A percentile compares a stretch with the other conserved stretches of the same genome.
phyloP scores from a whole-genome alignment of 2,888 invertebrate genomes.

The Hyposoter didymator region DNA sequence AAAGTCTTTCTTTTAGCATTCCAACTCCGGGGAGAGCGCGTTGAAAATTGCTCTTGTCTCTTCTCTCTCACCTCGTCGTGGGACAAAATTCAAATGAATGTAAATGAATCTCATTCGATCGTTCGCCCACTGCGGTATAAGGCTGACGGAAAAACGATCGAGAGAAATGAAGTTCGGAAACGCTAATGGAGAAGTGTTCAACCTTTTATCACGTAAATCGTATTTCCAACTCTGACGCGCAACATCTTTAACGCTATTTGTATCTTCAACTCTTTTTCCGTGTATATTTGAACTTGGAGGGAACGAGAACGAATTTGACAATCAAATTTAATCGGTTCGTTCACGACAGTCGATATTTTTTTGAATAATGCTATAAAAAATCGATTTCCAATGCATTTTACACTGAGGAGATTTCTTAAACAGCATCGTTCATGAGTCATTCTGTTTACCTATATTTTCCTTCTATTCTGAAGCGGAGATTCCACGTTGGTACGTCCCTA shows the following conservation, averaged over 20 bases:
- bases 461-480: neutral
- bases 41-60: neutral
- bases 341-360: neutral
- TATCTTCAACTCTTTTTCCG: neutral
- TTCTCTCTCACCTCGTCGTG: neutral
- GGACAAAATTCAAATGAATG: slow-evolving; percentile 62
- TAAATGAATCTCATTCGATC: slow-evolving; percentile 43
- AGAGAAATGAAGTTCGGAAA: neutral
- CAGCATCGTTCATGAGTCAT: neutral
- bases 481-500: too few relatives aligned
- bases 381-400: too few relatives aligned
- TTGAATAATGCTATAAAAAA: neutral
- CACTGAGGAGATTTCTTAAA: too few relatives aligned
- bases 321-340: neutral
- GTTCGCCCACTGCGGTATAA: slow-evolving; percentile 19
- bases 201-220: slow-evolving; percentile 24
- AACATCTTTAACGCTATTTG: neutral
- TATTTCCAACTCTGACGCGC: neutral
- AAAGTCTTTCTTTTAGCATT: slow-evolving; percentile 30
- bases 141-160: slow-evolving; percentile 28
- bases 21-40: slow-evolving; percentile 2
- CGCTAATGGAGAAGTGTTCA: slow-evolving; percentile 35
- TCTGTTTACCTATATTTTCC: neutral
- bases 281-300: neutral
- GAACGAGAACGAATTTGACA: too few relatives aligned